Percentiles rank a stretch among this genome's conserved stretches.
Conservation (phyloP, 1,140 invertebrate species). For the Neodiprion virginianus region DNA sequence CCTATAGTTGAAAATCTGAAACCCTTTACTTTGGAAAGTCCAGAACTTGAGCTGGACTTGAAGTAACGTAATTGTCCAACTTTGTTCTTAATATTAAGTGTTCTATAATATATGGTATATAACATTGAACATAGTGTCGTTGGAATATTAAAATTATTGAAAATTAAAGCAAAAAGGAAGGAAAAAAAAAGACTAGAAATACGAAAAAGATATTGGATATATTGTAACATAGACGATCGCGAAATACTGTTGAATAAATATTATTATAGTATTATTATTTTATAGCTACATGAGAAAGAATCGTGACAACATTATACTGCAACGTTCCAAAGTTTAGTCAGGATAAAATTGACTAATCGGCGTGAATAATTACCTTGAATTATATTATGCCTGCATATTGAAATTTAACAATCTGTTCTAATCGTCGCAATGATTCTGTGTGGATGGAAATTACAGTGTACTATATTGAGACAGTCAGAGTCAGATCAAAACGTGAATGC, state of each 20-base stretch:
- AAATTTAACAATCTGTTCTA: no score
- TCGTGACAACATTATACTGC: background rate
- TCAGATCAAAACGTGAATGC: background rate
- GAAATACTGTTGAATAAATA: slow-evolving; percentile 14
- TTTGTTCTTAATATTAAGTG: slow-evolving; percentile 18
- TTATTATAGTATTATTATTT: background rate
- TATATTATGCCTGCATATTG: no score
- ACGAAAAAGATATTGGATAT: slow-evolving; percentile 11
- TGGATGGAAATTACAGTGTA: background rate
- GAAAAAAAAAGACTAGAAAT: slow-evolving; percentile 7
- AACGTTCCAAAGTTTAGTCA: slow-evolving; percentile 3
- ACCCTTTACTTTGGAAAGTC: slow-evolving; percentile 64
- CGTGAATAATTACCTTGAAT: no score
- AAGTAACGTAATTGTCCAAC: slow-evolving; percentile 43
- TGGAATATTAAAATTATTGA: slow-evolving; percentile 5
- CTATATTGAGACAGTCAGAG: background rate
- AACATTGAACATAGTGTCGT: background rate
- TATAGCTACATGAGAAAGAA: background rate
- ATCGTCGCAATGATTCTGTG: background rate
- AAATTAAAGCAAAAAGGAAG: background rate
- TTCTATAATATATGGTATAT: background rate
- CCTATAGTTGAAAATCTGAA: slow-evolving; percentile 73
- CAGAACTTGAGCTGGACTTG: slow-evolving; percentile 61
- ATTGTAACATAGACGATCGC: slow-evolving; percentile 18
- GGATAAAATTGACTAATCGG: background rate